phyloP scores from a whole-genome alignment of 1,140 invertebrate species.

The Pantala flavescens region DNA sequence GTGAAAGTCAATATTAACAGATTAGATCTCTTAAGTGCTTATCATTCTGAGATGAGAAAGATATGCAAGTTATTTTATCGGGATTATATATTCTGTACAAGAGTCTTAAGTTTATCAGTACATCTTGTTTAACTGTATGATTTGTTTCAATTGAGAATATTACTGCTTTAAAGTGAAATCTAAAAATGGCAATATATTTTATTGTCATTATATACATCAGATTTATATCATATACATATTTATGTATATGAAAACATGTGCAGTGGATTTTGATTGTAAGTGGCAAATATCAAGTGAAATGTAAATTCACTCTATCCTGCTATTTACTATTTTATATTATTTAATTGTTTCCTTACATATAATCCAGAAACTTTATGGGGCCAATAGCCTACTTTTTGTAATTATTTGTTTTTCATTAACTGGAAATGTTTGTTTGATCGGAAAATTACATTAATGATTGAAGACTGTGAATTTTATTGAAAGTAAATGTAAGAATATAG shows the following conservation, averaged over 20 bases:
- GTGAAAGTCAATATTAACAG: background rate
- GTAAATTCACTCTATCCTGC: no score
- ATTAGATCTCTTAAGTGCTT: background rate
- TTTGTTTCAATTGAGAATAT: background rate
- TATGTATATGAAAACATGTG: no score
- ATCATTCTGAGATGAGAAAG: no score
- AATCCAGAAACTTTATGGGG: background rate
- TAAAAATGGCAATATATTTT: no score
- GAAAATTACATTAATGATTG: background rate
- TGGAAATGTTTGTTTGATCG: background rate
- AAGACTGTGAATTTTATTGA: background rate
- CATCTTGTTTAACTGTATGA: background rate
- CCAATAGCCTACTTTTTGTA: background rate
- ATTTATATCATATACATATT: no score
- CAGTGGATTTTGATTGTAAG: no score
- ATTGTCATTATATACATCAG: no score
- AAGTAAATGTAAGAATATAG: background rate
- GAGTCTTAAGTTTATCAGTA: background rate
- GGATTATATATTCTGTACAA: background rate
- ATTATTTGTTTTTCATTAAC: background rate
- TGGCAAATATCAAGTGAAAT: no score
- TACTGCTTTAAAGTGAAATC: no score
- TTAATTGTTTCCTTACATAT: background rate
- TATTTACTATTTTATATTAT: background rate
- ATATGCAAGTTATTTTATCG: background rate